phyloP scores from a whole-genome alignment of 92 coral and sea anemone genomes.

The Epizoanthus scotinus region DNA sequence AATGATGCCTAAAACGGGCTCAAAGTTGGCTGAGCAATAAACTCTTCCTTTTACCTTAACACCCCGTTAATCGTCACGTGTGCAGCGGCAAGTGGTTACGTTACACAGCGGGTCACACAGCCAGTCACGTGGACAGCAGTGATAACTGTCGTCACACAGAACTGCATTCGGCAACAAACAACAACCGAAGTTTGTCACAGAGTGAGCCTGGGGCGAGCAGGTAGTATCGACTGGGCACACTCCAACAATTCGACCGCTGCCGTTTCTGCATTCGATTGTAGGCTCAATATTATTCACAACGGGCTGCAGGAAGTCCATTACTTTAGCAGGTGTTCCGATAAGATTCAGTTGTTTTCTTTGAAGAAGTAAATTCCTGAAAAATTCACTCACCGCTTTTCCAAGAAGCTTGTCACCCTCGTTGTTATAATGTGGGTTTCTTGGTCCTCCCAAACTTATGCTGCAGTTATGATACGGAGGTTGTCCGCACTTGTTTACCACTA shows the following conservation, averaged over 20 bases:
- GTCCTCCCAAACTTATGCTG: conserved; percentile 32
- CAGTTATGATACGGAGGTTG: conserved; percentile 46
- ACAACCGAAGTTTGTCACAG: conserved; percentile 70
- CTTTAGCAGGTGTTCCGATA: neutral
- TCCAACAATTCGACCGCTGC: conserved; percentile 46
- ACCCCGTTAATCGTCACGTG: too few relatives aligned
- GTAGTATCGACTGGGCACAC: conserved; percentile 76
- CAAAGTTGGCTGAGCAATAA: too few relatives aligned
- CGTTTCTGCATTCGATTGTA: conserved; percentile 38
- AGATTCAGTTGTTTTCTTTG: neutral
- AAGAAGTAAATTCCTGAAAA: conserved; percentile 33
- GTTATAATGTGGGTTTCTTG: conserved; percentile 66
- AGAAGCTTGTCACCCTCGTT: conserved; percentile 53
- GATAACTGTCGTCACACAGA: conserved; percentile 62
- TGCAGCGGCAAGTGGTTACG: too few relatives aligned
- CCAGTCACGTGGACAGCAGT: conserved; percentile 81
- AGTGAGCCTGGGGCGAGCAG: conserved; percentile 54
- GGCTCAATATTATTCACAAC: neutral
- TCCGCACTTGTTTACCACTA: conserved; percentile 34
- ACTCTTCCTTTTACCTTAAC: too few relatives aligned
- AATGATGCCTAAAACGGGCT: too few relatives aligned
- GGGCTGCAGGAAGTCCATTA: neutral
- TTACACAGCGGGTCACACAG: conserved; percentile 42
- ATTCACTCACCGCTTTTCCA: conserved; percentile 46
- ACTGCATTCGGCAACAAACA: conserved; percentile 67